Percentiles rank a stretch among this genome's conserved stretches.
Conservation (phyloP, 2,797 vertebrate genomes). For the Mormyrus hasselquistii region DNA sequence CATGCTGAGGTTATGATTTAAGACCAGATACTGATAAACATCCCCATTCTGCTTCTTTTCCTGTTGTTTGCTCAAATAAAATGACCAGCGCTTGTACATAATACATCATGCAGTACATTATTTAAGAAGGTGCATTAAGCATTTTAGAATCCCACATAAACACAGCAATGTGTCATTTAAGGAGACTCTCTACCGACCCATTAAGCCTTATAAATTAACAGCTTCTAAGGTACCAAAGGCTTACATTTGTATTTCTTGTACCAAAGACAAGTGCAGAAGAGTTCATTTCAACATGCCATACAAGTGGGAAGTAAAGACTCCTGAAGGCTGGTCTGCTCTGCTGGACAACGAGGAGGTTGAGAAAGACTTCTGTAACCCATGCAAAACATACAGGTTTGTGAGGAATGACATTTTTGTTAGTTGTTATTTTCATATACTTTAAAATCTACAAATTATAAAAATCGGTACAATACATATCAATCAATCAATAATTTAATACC, state of each 20-base stretch:
- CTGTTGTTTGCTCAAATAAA: background rate
- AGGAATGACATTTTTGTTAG: background rate
- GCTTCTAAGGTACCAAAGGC: background rate
- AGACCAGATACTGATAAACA: background rate
- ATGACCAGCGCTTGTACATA: background rate
- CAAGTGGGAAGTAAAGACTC: constrained; percentile 53
- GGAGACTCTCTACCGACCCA: background rate
- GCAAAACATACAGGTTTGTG: constrained; percentile 52
- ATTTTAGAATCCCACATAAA: background rate
- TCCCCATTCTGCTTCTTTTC: background rate
- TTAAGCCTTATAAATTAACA: background rate
- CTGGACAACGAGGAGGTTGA: constrained; percentile 52
- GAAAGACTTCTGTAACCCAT: constrained; percentile 58
- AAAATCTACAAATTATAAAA: background rate
- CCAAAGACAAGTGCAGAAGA: constrained; percentile 50
- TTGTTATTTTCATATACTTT: background rate
- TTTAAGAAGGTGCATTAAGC: background rate
- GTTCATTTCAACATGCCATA: constrained; percentile 59
- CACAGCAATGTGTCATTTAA: background rate
- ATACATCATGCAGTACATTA: background rate
- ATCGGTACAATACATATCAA: background rate
- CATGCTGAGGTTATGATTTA: background rate
- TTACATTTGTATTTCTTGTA: background rate
- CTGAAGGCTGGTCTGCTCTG: constrained; percentile 44
- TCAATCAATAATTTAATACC: background rate